phyloP scores from a whole-genome alignment of 2,888 invertebrate genomes.

The Buathra laborator region DNA sequence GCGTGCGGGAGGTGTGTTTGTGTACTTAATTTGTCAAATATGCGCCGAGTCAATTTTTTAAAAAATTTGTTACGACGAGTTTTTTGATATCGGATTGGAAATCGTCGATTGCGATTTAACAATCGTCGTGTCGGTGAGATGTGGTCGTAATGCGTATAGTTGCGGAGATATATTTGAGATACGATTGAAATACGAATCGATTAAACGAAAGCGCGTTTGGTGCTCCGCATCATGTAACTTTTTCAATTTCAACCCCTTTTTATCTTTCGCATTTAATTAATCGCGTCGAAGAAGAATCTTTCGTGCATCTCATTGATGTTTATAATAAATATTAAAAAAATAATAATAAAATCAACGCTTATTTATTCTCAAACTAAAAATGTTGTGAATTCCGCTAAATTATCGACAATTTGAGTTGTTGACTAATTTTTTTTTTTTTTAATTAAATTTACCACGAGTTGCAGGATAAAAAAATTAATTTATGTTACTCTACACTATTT shows the following conservation, averaged over 20 bases:
- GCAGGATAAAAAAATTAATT: no score
- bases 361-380: no score
- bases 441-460: no score
- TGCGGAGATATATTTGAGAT: conserved; percentile 1
- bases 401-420: no score
- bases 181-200: conserved; percentile 1
- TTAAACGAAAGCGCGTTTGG: not conserved
- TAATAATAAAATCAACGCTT: no score
- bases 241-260: conserved; percentile 59
- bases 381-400: no score
- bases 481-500: no score
- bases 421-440: no score
- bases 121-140: not conserved
- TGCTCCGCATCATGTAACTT: conserved; percentile 44
- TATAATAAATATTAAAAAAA: not conserved
- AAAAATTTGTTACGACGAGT: conserved; percentile 17
- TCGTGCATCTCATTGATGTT: not conserved
- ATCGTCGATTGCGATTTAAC: conserved; percentile 11
- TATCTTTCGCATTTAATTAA: not conserved
- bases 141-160: not conserved
- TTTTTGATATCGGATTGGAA: conserved; percentile 13
- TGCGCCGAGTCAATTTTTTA: conserved; percentile 30
- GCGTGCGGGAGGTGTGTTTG: conserved; percentile 16
- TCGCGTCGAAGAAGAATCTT: not conserved
- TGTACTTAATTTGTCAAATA: conserved; percentile 40